Conservation (phyloP, 2,888 invertebrate species). For the Pemphredon lugubris region DNA sequence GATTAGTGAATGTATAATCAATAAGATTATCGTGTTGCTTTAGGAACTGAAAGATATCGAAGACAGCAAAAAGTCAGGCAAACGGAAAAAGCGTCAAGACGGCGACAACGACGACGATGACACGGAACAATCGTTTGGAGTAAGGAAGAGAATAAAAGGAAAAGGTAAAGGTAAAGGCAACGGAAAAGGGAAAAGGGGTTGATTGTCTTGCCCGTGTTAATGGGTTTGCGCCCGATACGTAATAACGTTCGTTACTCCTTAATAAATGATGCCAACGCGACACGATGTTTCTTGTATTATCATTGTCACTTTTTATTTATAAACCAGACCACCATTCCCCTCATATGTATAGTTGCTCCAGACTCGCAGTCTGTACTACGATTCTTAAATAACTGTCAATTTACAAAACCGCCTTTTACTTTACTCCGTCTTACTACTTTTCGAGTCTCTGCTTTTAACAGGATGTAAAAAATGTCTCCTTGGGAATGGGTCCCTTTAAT, state of each 20-base stretch:
- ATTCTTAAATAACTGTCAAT: constrained; percentile 39
- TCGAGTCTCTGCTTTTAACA: constrained; percentile 24
- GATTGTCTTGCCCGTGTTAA: background rate
- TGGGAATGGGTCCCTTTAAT: constrained; percentile 25
- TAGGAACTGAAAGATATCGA: constrained; percentile 90
- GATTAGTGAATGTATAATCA: background rate
- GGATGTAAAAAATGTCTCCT: too few species aligned
- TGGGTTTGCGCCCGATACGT: background rate
- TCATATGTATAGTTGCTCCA: constrained; percentile 36
- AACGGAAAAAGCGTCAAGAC: constrained; percentile 83
- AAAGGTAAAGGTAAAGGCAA: constrained; percentile 66
- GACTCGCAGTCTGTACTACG: constrained; percentile 41
- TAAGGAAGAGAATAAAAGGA: constrained; percentile 88
- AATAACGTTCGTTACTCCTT: constrained; percentile 23
- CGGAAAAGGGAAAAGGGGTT: constrained; percentile 17
- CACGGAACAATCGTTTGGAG: constrained; percentile 90
- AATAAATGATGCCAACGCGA: constrained; percentile 55
- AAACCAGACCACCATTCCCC: constrained; percentile 55
- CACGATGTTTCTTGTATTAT: constrained; percentile 47
- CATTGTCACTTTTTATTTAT: constrained; percentile 56
- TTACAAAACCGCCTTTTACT: constrained; percentile 48
- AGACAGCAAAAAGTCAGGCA: constrained; percentile 84
- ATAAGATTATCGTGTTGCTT: constrained; percentile 51
- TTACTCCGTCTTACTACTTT: constrained; percentile 28
- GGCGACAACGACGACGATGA: constrained; percentile 87